phyloP scores from a whole-genome alignment of 2,797 vertebrate genomes.

The Coilia nasus region DNA sequence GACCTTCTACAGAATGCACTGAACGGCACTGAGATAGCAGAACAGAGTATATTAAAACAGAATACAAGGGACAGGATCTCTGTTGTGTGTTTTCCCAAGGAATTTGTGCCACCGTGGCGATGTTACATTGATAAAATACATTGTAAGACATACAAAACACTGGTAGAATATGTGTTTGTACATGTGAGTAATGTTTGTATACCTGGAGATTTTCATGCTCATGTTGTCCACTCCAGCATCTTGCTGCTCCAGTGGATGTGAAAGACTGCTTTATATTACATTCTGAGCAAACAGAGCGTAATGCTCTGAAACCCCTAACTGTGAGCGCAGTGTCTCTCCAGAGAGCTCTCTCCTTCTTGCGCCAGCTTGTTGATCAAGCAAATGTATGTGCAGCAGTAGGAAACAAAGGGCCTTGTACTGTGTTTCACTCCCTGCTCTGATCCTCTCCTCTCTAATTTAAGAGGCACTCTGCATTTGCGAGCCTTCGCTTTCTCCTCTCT shows the following conservation, averaged over 20 bases:
- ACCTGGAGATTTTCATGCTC: too few species aligned
- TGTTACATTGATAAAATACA: too few species aligned
- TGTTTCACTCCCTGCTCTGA: slow-evolving; percentile 13
- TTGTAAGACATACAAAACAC: too few species aligned
- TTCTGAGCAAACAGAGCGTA: neutral
- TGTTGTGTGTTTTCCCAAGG: too few species aligned
- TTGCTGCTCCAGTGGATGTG: neutral
- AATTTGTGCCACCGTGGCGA: too few species aligned
- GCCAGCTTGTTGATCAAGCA: slow-evolving; percentile 15
- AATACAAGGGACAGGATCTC: neutral
- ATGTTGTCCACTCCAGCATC: too few species aligned
- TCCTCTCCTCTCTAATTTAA: slow-evolving; percentile 37
- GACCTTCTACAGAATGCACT: neutral
- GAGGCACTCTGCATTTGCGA: slow-evolving; percentile 38
- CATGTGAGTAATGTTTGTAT: too few species aligned
- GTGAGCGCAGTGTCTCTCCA: neutral
- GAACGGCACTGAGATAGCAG: neutral
- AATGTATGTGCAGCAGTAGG: slow-evolving; percentile 6
- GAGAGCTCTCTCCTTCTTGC: neutral
- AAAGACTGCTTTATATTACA: neutral
- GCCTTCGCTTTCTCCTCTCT: slow-evolving; percentile 28
- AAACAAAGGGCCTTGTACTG: slow-evolving; percentile 18
- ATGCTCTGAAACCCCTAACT: neutral
- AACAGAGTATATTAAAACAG: neutral
- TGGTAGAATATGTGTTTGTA: too few species aligned